These are phyloP conservation scores for Oophaga pumilio DNA, from an alignment of 2,113 vertebrate species.

Conservation along the genomic window DNA sequence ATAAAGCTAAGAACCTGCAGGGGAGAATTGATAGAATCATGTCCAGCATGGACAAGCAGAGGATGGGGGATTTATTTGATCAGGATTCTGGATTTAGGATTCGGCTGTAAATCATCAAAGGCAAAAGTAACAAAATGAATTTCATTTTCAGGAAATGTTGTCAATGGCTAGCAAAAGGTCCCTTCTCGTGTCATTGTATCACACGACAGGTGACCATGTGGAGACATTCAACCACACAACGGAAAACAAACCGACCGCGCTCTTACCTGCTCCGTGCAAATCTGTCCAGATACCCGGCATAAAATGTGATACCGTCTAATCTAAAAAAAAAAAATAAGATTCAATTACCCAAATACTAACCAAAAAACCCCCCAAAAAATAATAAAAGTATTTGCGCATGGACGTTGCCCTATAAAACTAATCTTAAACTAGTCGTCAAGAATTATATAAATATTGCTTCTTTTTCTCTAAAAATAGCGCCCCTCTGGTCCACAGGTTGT, in stretches of 20 bases:
- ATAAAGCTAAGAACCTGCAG: neutral
- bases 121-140: neutral
- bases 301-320: neutral
- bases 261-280: constrained; percentile 11
- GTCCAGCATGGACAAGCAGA: neutral
- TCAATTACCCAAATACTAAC: neutral
- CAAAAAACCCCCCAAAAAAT: too few species aligned
- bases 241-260: neutral
- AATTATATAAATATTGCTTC: too few species aligned
- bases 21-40: neutral
- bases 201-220: neutral
- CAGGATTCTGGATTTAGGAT: neutral
- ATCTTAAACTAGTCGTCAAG: too few species aligned
- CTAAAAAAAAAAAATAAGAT: neutral
- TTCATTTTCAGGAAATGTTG: neutral
- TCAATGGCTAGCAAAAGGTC: neutral
- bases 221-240: neutral
- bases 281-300: neutral
- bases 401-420: too few species aligned
- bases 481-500: too few species aligned
- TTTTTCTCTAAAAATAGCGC: too few species aligned
- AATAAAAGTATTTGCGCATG: neutral
- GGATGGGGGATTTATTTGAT: neutral
- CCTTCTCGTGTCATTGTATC: constrained; percentile 1
- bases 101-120: neutral